A percentile compares a stretch with the other conserved stretches of the same genome.
Conservation (phyloP, 92 coral and sea anemone genomes). For the Phenganax stokvisi region DNA sequence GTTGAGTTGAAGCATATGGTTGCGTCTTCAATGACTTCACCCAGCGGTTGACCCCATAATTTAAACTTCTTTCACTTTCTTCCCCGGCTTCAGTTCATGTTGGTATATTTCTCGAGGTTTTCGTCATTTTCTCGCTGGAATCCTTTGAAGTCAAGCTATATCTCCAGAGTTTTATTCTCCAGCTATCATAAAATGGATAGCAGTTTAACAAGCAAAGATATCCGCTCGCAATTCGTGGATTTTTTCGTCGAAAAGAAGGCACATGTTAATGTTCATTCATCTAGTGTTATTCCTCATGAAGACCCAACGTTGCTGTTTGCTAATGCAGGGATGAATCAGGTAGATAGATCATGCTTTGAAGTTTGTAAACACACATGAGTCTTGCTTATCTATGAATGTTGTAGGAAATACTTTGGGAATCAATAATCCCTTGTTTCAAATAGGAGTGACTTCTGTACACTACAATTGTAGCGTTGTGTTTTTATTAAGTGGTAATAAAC, state of each 20-base stretch:
- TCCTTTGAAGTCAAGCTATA: neutral
- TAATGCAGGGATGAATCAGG: constrained; percentile 99
- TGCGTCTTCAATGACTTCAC: neutral
- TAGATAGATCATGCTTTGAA: constrained; percentile 1
- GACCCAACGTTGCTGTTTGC: constrained; percentile 94
- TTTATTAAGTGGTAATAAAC: too few species aligned
- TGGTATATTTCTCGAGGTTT: neutral
- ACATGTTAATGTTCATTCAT: constrained; percentile 84
- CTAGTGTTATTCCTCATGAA: constrained; percentile 85
- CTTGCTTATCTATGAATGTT: neutral
- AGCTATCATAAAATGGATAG: constrained; percentile 65
- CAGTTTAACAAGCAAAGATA: constrained; percentile 61
- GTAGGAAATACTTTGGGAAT: neutral
- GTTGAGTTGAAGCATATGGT: neutral
- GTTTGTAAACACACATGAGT: neutral
- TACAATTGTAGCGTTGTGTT: too few species aligned
- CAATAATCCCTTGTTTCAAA: too few species aligned
- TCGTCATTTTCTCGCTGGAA: neutral
- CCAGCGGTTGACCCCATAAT: neutral
- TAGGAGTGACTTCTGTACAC: too few species aligned
- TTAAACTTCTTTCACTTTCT: neutral
- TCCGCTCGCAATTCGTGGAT: constrained; percentile 73
- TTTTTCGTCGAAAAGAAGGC: constrained; percentile 80
- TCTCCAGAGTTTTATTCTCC: constrained; percentile 7
- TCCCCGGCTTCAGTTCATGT: constrained; percentile 6